Conservation (phyloP, 1,140 invertebrate species). For the Cephus cinctus region DNA sequence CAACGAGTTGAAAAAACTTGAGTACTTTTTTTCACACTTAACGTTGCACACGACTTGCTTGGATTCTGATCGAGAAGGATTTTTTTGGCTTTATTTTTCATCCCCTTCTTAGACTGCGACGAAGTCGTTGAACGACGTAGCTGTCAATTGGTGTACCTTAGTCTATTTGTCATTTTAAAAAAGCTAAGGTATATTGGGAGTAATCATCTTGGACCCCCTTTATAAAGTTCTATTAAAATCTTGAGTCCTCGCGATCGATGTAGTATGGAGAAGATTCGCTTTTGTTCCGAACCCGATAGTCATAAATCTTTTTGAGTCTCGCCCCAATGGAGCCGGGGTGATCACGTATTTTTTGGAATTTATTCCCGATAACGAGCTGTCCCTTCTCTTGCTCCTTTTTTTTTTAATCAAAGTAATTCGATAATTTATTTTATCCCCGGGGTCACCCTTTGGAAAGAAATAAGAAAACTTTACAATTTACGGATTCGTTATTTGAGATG, state of each 20-base stretch:
- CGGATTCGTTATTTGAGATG: slow-evolving; percentile 24
- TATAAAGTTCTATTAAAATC: slow-evolving; percentile 1
- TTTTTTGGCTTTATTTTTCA: too few relatives aligned
- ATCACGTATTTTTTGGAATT: slow-evolving; percentile 37
- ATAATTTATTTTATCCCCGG: slow-evolving; percentile 40
- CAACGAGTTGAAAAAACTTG: too few relatives aligned
- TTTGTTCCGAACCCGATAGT: slow-evolving; percentile 26
- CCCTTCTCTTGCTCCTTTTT: slow-evolving; percentile 10
- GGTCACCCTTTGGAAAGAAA: slow-evolving; percentile 24
- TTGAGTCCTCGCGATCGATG: not conserved
- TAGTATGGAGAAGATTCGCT: slow-evolving; percentile 15
- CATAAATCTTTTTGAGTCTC: slow-evolving; percentile 38
- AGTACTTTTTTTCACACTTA: too few relatives aligned
- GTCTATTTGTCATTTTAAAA: too few relatives aligned
- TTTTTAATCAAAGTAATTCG: slow-evolving; percentile 44
- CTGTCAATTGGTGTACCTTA: too few relatives aligned
- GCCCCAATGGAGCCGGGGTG: slow-evolving; percentile 11
- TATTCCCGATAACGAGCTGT: slow-evolving; percentile 31
- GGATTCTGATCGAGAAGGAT: too few relatives aligned
- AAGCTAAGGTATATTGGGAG: too few relatives aligned
- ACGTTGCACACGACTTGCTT: too few relatives aligned
- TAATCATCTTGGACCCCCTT: too few relatives aligned
- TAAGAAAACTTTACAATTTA: slow-evolving; percentile 42
- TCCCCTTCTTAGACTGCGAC: too few relatives aligned
- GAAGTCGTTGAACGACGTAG: too few relatives aligned